These are phyloP conservation scores for Molorchus minor DNA, from an alignment of 2,888 invertebrate genomes.

Conservation along the genomic window DNA sequence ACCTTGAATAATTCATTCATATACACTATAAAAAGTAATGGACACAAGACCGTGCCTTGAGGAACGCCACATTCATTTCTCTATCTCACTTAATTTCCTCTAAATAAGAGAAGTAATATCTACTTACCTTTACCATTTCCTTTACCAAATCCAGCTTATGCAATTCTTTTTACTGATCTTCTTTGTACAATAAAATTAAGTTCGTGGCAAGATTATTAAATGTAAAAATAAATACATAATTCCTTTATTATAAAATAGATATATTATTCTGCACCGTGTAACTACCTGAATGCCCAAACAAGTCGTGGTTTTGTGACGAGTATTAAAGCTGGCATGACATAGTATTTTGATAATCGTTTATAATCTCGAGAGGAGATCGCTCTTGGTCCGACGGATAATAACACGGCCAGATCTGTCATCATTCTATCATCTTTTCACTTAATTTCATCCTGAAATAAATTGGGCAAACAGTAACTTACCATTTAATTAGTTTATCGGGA, in stretches of 20 bases:
- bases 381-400: conserved; percentile 43
- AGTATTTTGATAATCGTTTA: conserved; percentile 56
- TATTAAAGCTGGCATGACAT: conserved; percentile 53
- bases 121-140: no score
- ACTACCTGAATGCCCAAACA: conserved; percentile 23
- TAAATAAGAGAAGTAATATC: no score
- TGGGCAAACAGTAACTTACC: conserved; percentile 17
- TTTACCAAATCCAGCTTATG: no score
- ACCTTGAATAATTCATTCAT: no score
- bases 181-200: no score
- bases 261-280: conserved; percentile 8
- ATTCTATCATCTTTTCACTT: conserved; percentile 55
- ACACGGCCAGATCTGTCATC: conserved; percentile 48
- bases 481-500: conserved; percentile 13
- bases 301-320: conserved; percentile 43
- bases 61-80: no score
- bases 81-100: no score
- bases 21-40: no score
- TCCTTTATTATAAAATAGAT: neutral
- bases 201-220: no score
- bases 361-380: conserved; percentile 44
- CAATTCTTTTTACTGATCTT: no score
- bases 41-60: no score
- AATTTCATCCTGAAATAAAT: conserved; percentile 46
- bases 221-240: no score